These are phyloP conservation scores for Drosophila mayri DNA, from an alignment of 1,140 invertebrate species.

Conservation along the genomic window DNA sequence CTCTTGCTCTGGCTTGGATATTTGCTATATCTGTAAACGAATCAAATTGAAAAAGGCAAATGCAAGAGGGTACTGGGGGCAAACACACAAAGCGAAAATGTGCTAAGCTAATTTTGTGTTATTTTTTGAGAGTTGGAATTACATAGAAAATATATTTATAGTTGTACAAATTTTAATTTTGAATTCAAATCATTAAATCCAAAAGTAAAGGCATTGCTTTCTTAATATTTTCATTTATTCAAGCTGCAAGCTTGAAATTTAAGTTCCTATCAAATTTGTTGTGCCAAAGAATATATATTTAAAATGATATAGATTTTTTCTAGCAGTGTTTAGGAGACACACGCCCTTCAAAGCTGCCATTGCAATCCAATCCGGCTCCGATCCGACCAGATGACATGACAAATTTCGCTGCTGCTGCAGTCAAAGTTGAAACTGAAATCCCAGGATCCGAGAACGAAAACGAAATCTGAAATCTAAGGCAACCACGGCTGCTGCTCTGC, in stretches of 20 bases:
- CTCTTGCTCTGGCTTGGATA: conserved; percentile 1
- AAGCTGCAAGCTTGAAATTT: not conserved
- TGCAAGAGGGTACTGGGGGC: conserved; percentile 7
- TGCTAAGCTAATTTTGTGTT: not conserved
- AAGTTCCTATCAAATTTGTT: not conserved
- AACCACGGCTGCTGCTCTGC: not conserved
- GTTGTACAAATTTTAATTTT: too few relatives aligned
- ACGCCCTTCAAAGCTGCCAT: conserved; percentile 16
- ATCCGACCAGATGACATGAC: conserved; percentile 47
- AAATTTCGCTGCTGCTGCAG: conserved; percentile 50
- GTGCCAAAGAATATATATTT: not conserved
- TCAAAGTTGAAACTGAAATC: conserved; percentile 41
- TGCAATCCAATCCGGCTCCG: conserved; percentile 35
- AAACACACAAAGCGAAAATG: not conserved
- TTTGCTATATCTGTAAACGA: conserved; percentile 52
- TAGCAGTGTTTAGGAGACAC: conserved; percentile 9
- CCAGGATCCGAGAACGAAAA: conserved; percentile 10
- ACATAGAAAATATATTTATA: too few relatives aligned
- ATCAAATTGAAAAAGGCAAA: conserved; percentile 52
- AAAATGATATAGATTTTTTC: not conserved
- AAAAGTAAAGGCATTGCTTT: not conserved
- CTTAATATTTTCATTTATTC: too few relatives aligned
- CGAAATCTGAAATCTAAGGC: conserved; percentile 16
- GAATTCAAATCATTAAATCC: too few relatives aligned
- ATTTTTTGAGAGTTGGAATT: too few relatives aligned